Base-by-base conservation (phyloP, 1,140 invertebrate genomes). In the Trichonephila clavipes region DNA sequence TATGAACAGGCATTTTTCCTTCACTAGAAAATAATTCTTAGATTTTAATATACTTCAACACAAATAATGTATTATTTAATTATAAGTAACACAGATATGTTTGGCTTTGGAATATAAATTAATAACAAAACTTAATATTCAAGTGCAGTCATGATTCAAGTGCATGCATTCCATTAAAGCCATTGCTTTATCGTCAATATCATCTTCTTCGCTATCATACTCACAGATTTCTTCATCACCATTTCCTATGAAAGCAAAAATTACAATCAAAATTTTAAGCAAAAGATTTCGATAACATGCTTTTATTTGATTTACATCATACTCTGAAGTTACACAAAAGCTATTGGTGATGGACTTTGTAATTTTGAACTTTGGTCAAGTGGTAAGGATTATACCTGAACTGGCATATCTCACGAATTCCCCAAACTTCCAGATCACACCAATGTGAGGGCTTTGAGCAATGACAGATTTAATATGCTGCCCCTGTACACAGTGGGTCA, bases 81-180 rank as follows among this genome's bases (percentile, higher is more conserved):
- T 24, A 69, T 69, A 28, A 24, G 21, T 69, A 69, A 77, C n/a
- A 72, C 28, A 77, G 69, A 77, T 77, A 77, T 77, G 69, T 16
- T 77, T 69, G 66, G 24, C 66, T 69, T 77, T 19, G n/a, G 8
- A 77, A 18, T 34, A 72, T 14, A 1, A 28, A 40, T 16, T 10
- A 77, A 77, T 34, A 6, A 34, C 28, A 10, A 7, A 12, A 51
- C 5, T 51, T 7, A 0, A 51, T 51, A 7, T 51, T 51, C 51
- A 51, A 51, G 51, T 40, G 28, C 6, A 40, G 12, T 77, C 69
- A 19, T 28, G 28, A 10, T 28, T 28, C 28, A 28, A 28, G 28
- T 28, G 28, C 28, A 28, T 28, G 28, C 28, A 28, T 28, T 28
- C 69, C 69, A 77, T 77, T 3, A 77, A 18, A 77, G 34, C 16